phyloP scores from a whole-genome alignment of 2,888 invertebrate species.

The Villa cingulata region DNA sequence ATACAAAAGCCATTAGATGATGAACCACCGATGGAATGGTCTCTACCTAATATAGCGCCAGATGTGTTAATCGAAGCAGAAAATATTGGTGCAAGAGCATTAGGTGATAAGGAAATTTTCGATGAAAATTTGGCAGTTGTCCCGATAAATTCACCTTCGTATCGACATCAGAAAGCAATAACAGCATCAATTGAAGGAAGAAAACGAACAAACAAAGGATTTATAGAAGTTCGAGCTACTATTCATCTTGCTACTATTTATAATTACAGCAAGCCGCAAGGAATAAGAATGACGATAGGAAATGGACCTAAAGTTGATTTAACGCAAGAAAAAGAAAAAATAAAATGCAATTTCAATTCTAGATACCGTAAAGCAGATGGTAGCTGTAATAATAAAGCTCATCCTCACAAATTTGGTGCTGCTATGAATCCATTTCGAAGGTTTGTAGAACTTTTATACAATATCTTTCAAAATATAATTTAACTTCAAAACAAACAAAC shows the following conservation, averaged over 20 bases:
- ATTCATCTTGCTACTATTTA: slow-evolving; percentile 41
- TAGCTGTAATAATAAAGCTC: slow-evolving; percentile 57
- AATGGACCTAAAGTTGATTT: slow-evolving; percentile 28
- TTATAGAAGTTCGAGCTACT: slow-evolving; percentile 55
- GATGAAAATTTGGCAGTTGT: slow-evolving; percentile 38
- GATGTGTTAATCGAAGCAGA: slow-evolving; percentile 40
- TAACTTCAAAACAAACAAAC: too few species aligned
- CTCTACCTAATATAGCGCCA: slow-evolving; percentile 15
- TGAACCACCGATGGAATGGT: slow-evolving; percentile 13
- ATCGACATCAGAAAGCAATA: slow-evolving; percentile 55
- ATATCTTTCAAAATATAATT: neutral
- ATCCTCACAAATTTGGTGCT: slow-evolving; percentile 54
- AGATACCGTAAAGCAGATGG: slow-evolving; percentile 59
- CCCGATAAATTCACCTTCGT: slow-evolving; percentile 48
- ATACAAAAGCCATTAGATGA: slow-evolving; percentile 13
- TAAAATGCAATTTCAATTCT: slow-evolving; percentile 35
- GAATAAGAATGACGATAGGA: slow-evolving; percentile 29
- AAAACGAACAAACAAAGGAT: slow-evolving; percentile 50
- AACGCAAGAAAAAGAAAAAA: slow-evolving; percentile 20
- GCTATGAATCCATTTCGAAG: slow-evolving; percentile 61
- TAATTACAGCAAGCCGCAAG: slow-evolving; percentile 29
- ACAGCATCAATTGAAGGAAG: slow-evolving; percentile 48
- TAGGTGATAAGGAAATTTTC: slow-evolving; percentile 41
- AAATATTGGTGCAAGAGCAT: slow-evolving; percentile 42
- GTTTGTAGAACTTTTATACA: slow-evolving; percentile 3